phyloP scores from a whole-genome alignment of 2,888 invertebrate species.

The Rotaria sp. region DNA sequence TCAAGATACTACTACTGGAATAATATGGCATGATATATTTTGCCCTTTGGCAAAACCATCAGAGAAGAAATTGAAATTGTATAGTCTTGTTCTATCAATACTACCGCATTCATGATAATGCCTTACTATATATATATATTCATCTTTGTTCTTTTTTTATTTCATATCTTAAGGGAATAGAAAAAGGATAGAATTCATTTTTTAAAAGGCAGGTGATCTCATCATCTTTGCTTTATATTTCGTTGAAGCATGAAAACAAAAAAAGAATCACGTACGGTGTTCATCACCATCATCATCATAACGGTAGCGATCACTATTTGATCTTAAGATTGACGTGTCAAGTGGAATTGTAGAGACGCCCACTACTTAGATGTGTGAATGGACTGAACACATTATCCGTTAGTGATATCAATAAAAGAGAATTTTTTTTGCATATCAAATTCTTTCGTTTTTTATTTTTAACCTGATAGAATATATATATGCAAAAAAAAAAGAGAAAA shows the following conservation, averaged over 20 bases:
- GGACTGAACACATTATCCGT: neutral
- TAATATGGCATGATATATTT: neutral
- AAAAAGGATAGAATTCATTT: neutral
- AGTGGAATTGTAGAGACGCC: constrained; percentile 5
- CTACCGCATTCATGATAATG: neutral
- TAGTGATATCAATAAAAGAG: constrained; percentile 11
- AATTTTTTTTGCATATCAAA: neutral
- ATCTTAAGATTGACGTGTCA: constrained; percentile 13
- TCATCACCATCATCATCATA: neutral
- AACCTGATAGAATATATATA: too few relatives aligned
- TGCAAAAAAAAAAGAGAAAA: neutral
- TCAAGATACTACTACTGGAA: neutral
- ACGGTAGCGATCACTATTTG: neutral
- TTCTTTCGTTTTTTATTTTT: neutral
- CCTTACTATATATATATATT: neutral
- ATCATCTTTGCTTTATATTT: neutral
- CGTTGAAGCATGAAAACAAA: constrained; percentile 10
- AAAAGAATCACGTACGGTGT: neutral
- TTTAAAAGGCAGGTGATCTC: constrained; percentile 5
- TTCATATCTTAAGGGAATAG: constrained; percentile 10
- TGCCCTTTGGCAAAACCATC: neutral
- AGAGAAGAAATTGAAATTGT: constrained; percentile 21
- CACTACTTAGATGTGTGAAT: constrained; percentile 6
- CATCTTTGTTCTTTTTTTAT: constrained; percentile 24
- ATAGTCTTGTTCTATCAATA: neutral